Conservation (phyloP, 1,140 invertebrate species). For the Condylostylus longicornis region DNA sequence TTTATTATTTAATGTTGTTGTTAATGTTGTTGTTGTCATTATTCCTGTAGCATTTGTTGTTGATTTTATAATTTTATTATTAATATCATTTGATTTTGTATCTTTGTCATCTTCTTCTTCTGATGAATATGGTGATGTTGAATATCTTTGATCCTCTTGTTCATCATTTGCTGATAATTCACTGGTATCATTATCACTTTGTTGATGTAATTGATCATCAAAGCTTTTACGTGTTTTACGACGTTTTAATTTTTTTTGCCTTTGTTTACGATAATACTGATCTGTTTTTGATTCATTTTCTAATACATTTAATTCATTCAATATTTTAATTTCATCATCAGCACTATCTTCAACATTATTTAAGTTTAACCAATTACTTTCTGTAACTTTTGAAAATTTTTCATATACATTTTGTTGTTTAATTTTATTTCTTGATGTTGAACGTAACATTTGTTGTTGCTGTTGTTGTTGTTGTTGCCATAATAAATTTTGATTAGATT, state of each 20-base stretch:
- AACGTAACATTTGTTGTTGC: too few relatives aligned
- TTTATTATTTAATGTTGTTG: too few relatives aligned
- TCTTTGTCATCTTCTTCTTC: conserved; percentile 13
- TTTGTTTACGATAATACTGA: too few relatives aligned
- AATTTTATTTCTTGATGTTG: too few relatives aligned
- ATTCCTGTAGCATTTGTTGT: too few relatives aligned
- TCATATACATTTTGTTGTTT: conserved; percentile 12
- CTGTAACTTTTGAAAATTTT: conserved; percentile 18
- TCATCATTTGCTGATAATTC: conserved; percentile 4
- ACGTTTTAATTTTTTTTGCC: too few relatives aligned
- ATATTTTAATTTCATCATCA: conserved; percentile 14
- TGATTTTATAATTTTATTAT: too few relatives aligned
- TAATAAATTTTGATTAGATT: too few relatives aligned
- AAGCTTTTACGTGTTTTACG: too few relatives aligned
- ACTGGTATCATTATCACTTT: conserved; percentile 3
- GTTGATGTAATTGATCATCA: background rate
- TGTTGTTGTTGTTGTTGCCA: too few relatives aligned
- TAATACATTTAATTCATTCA: conserved; percentile 3
- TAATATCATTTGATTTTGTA: too few relatives aligned
- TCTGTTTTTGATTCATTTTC: conserved; percentile 18
- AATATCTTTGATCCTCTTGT: conserved; percentile 21
- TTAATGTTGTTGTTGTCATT: too few relatives aligned
- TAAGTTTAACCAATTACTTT: conserved; percentile 6
- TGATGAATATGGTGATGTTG: conserved; percentile 17
- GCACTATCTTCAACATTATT: background rate